Evolutionary conservation across 1,140 invertebrate genomes (phyloP), one percentile per base, ranked within the genome.

Genomic region (Forficula auricularia): DNA sequence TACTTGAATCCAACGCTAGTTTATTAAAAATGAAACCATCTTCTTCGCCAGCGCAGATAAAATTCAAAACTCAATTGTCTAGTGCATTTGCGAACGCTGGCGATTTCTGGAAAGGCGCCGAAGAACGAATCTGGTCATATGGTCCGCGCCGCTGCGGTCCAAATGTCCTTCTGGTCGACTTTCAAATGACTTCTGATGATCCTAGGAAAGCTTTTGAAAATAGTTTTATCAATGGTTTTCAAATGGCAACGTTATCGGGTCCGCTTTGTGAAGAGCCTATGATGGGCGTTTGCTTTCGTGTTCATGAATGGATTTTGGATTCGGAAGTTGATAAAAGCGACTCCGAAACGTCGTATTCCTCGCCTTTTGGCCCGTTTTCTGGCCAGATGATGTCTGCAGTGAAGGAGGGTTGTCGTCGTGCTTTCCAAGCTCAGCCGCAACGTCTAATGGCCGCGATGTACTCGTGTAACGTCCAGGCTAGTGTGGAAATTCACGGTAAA

Each of bases 401-500:
- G 15, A 92, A 90, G 59, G 88, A 94, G 49, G 82, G 75, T 2
- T 94, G 91, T 56, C 68, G 81, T 34, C 79, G 76, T 59, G 80
- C 87, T 0, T 90, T 98, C 53, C 85, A 89, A 59, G 73, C 75
- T 22, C 84, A 90, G 57, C 79, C 85, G 3, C 88, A 91, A 56
- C 68, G 95, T 44, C 59, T 99, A 3, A 87, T 97, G 66, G 84
- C 83, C 9, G 91, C 95, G 1, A 97, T 98, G 89, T 98, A 96
- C 58, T 83, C 76, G 27, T 97, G 91, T 62, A 81, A 75, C 51
- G 90, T 98, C 46, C 74, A 87, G 54, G 89, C 90, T 9, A 89
- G 86, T 50, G 79, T 84, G 2, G 87, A 92, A 63, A 86, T 91
- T 49, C 68, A 98, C 54, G 92, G 90, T 14, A 92, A 87, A 67